Percentiles rank a stretch among this genome's conserved stretches.
Conservation (phyloP, 1,140 invertebrate species). For the Triops cancriformis region DNA sequence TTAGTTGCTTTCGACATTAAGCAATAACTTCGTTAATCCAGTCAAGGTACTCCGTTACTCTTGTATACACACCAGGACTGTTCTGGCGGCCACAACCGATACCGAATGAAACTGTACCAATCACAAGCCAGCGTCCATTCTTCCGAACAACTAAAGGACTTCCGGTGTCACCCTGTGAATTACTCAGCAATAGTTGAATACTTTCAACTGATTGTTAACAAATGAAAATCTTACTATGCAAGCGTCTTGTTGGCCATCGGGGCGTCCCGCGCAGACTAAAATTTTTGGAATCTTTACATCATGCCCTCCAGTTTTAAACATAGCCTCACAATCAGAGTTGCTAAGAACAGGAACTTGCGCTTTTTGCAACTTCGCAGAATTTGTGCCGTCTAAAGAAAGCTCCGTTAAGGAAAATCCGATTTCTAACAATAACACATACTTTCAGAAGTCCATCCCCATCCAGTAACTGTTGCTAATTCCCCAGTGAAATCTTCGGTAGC, state of each 20-base stretch:
- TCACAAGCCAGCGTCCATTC: constrained; percentile 72
- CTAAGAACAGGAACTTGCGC: constrained; percentile 85
- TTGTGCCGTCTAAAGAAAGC: constrained; percentile 62
- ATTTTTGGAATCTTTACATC: constrained; percentile 88
- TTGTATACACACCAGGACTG: constrained; percentile 89
- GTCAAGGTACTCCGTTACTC: constrained; percentile 78
- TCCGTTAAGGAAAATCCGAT: no score
- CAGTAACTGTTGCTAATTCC: constrained; percentile 77
- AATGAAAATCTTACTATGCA: constrained; percentile 58
- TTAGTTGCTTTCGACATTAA: constrained; percentile 49
- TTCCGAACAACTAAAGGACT: constrained; percentile 77
- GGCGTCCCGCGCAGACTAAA: constrained; percentile 88
- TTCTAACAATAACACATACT: constrained; percentile 41
- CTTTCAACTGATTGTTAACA: background rate
- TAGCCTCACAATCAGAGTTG: constrained; percentile 77
- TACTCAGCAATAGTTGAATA: background rate
- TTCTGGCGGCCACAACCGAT: constrained; percentile 84
- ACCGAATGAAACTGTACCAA: constrained; percentile 87
- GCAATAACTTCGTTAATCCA: constrained; percentile 88
- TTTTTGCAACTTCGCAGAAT: constrained; percentile 81
- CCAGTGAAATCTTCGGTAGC: constrained; percentile 71
- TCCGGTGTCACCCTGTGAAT: constrained; percentile 73
- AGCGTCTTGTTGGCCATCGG: constrained; percentile 78
- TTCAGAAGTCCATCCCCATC: constrained; percentile 86
- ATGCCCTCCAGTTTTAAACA: constrained; percentile 82